These are phyloP conservation scores for Hypomecis punctinalis DNA, from an alignment of 2,888 invertebrate genomes.

Conservation along the genomic window DNA sequence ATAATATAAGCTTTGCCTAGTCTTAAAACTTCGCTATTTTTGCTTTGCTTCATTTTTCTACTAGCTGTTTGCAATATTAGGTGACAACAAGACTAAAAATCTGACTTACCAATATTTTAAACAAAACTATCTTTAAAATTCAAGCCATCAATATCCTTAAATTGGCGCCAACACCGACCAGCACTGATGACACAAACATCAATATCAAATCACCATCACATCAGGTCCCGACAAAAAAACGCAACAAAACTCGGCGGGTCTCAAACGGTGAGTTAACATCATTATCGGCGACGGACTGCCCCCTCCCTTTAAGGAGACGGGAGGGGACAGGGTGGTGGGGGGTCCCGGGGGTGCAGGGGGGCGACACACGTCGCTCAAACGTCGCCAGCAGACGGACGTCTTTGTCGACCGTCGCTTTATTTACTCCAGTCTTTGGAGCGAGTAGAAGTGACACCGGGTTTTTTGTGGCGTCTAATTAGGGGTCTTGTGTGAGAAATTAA, in stretches of 20 bases:
- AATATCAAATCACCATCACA: slow-evolving; percentile 50
- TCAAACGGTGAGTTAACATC: slow-evolving; percentile 82
- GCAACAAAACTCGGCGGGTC: slow-evolving; percentile 74
- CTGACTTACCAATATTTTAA: background rate
- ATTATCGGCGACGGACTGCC: slow-evolving; percentile 74
- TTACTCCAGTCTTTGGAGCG: slow-evolving; percentile 71
- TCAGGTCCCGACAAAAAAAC: slow-evolving; percentile 64
- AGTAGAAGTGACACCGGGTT: slow-evolving; percentile 74
- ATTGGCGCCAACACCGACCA: slow-evolving; percentile 26
- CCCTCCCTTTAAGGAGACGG: slow-evolving; percentile 36
- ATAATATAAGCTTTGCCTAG: no score
- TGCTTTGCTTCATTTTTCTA: no score
- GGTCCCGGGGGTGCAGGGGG: slow-evolving; percentile 51
- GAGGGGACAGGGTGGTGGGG: slow-evolving; percentile 45
- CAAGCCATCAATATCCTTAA: slow-evolving; percentile 3
- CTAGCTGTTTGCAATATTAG: background rate
- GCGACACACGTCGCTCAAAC: slow-evolving; percentile 83
- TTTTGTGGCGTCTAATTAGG: slow-evolving; percentile 62
- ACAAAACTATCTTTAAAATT: background rate
- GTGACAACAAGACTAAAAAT: background rate
- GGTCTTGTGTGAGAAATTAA: slow-evolving; percentile 48
- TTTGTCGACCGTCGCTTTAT: slow-evolving; percentile 83
- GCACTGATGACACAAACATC: slow-evolving; percentile 40
- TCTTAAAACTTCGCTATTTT: no score
- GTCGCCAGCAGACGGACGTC: slow-evolving; percentile 84